These are phyloP conservation scores for Tipula confusa DNA, from an alignment of 2,888 invertebrate species.

Conservation along the genomic window DNA sequence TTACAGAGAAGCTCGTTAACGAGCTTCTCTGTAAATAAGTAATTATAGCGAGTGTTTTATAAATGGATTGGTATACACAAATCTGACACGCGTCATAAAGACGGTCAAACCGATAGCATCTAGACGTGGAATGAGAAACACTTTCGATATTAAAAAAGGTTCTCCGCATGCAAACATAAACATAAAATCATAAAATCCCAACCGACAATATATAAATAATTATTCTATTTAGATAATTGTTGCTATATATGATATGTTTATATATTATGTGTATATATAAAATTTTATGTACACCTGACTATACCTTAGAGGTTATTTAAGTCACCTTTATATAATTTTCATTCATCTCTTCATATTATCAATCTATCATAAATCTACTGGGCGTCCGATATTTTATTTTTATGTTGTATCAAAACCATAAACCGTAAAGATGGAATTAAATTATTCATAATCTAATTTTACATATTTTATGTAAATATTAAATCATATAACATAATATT, in stretches of 20 bases:
- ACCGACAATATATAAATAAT: background rate
- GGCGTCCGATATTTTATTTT: background rate
- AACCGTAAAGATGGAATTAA: background rate
- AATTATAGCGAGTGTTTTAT: too few species aligned
- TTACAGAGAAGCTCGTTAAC: too few species aligned
- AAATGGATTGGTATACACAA: too few species aligned
- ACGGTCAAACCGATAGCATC: too few species aligned
- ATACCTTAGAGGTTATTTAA: constrained; percentile 12
- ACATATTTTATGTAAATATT: background rate
- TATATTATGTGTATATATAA: background rate
- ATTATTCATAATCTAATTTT: constrained; percentile 20
- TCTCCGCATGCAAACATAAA: too few species aligned
- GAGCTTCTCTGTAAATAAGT: too few species aligned
- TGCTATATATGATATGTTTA: background rate
- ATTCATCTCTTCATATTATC: background rate
- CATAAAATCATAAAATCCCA: background rate
- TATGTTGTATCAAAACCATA: background rate
- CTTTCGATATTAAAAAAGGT: too few species aligned
- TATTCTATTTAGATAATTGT: background rate
- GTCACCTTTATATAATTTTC: constrained; percentile 4
- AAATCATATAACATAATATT: background rate
- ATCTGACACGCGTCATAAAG: too few species aligned
- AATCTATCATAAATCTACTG: constrained; percentile 7
- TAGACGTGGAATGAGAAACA: too few species aligned
- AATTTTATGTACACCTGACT: background rate